phyloP scores from a whole-genome alignment of 1,140 invertebrate species.

The Trialeurodes vaporariorum region DNA sequence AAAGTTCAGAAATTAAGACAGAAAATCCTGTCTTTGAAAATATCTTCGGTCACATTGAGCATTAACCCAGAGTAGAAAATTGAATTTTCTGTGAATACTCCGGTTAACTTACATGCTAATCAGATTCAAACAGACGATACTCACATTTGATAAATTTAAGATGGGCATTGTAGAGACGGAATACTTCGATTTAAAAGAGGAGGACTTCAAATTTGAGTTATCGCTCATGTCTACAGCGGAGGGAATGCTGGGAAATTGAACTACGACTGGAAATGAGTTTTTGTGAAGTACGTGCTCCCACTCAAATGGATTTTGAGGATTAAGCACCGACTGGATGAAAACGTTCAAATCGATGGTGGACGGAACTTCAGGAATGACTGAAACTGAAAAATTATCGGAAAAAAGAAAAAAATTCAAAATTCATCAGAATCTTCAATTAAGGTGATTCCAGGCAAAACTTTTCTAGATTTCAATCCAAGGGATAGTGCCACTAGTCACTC shows the following conservation, averaged over 20 bases:
- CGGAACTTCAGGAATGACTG: not conserved
- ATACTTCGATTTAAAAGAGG: slow-evolving; percentile 24
- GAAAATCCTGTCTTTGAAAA: no score
- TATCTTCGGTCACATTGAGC: no score
- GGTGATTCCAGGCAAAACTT: no score
- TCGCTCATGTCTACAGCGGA: slow-evolving; percentile 6
- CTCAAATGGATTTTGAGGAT: not conserved
- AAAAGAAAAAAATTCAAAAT: no score
- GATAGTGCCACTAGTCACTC: no score
- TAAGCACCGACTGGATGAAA: not conserved
- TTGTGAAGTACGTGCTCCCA: slow-evolving; percentile 5
- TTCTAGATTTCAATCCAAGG: no score
- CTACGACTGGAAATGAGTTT: slow-evolving; percentile 23
- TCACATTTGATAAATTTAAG: slow-evolving; percentile 24
- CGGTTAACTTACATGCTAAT: no score
- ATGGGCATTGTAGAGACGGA: slow-evolving; percentile 21
- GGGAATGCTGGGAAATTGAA: slow-evolving; percentile 20
- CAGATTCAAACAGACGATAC: no score
- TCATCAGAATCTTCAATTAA: no score
- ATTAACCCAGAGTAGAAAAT: no score
- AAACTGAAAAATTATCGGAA: not conserved
- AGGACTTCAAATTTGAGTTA: slow-evolving; percentile 15
- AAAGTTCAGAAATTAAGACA: no score
- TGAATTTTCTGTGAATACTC: no score
- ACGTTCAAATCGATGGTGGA: not conserved